A percentile compares a stretch with the other conserved stretches of the same genome.
phyloP scores from a whole-genome alignment of 2,888 invertebrate species.

The Drosophila anomalipes region DNA sequence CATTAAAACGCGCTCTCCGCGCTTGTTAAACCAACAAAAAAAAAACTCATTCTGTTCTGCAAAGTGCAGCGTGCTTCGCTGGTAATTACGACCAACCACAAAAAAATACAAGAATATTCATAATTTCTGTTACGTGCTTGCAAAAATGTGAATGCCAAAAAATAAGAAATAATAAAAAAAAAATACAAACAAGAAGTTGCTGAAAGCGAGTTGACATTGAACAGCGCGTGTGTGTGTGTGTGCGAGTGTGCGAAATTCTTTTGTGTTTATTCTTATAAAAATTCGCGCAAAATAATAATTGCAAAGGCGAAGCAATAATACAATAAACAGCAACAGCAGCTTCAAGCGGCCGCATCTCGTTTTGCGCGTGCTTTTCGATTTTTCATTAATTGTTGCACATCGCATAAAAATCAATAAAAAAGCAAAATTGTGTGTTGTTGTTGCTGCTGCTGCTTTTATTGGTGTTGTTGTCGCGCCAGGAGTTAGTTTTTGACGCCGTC shows the following conservation, averaged over 20 bases:
- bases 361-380: slow-evolving; percentile 40
- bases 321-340: slow-evolving; percentile 14
- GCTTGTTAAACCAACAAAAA: slow-evolving; percentile 53
- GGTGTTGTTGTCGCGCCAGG: slow-evolving; percentile 48
- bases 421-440: slow-evolving; percentile 27
- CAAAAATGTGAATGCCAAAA: slow-evolving; percentile 20
- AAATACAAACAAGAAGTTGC: slow-evolving; percentile 44
- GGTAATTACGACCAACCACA: slow-evolving; percentile 49
- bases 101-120: slow-evolving; percentile 27
- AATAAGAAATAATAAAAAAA: slow-evolving; percentile 1
- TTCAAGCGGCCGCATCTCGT: slow-evolving; percentile 28
- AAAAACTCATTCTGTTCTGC: slow-evolving; percentile 50
- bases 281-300: slow-evolving; percentile 52
- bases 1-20: slow-evolving; percentile 59
- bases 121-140: slow-evolving; percentile 47
- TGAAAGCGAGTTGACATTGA: slow-evolving; percentile 73
- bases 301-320: slow-evolving; percentile 32
- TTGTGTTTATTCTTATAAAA: slow-evolving; percentile 62
- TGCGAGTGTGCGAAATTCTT: slow-evolving; percentile 69
- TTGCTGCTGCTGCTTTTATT: slow-evolving; percentile 45
- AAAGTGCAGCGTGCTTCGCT: slow-evolving; percentile 61
- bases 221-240: slow-evolving; percentile 37
- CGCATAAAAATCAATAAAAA: slow-evolving; percentile 71
- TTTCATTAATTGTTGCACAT: slow-evolving; percentile 61
- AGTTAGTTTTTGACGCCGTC: slow-evolving; percentile 32